These are phyloP conservation scores for Salminus brasiliensis DNA, from an alignment of 2,113 vertebrate species.

Conservation along the genomic window DNA sequence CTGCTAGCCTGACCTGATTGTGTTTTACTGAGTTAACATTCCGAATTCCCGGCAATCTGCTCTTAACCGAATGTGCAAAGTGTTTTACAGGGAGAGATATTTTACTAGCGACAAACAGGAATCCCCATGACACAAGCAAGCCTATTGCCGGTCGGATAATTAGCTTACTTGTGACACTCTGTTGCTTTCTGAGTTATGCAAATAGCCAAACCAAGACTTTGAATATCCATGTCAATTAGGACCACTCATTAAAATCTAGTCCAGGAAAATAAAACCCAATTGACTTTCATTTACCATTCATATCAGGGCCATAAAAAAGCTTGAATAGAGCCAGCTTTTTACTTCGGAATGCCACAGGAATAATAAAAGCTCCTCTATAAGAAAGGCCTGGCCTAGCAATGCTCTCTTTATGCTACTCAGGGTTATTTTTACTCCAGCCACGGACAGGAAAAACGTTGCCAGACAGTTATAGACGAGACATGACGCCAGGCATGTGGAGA, in stretches of 20 bases:
- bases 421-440: not conserved
- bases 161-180: not conserved
- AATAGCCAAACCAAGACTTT: not conserved
- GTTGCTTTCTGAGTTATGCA: not conserved
- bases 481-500: not conserved
- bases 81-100: conserved; percentile 1
- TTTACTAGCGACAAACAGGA: not conserved
- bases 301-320: not conserved
- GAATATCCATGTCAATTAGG: not conserved
- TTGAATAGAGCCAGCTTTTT: conserved; percentile 4
- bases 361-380: not conserved
- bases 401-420: not conserved
- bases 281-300: not conserved
- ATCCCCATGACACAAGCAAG: not conserved
- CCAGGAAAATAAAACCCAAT: not conserved
- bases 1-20: conserved; percentile 21
- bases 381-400: not conserved
- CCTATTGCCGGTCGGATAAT: not conserved
- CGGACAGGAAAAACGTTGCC: not conserved
- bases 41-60: not conserved
- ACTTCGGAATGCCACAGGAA: not conserved
- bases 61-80: not conserved
- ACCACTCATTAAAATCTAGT: not conserved
- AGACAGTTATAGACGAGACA: not conserved
- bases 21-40: conserved; percentile 27